Evolutionary conservation across 1,140 invertebrate species (phyloP).

Genomic region (Drosophila ficusphila): DNA sequence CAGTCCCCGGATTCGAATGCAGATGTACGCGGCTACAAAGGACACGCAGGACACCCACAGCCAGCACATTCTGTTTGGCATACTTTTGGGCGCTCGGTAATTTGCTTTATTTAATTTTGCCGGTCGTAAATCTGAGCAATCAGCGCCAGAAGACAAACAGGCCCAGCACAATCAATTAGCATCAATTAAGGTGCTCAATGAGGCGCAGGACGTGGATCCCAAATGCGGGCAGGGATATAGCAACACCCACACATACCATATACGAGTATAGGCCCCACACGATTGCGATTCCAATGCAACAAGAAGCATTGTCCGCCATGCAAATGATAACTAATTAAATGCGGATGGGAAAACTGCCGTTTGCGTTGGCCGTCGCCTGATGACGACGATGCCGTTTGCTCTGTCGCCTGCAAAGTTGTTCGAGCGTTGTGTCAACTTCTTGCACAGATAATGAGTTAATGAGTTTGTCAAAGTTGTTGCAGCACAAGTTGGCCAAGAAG

Average conservation of each 20-base stretch:
- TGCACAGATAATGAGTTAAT: constrained; percentile 74
- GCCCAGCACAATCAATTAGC: constrained; percentile 66
- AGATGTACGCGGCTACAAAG: constrained; percentile 6
- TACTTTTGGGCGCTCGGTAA: constrained; percentile 38
- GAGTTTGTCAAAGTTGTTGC: constrained; percentile 63
- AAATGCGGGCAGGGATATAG: constrained; percentile 6
- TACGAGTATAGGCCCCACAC: too few relatives aligned
- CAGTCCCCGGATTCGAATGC: constrained; percentile 2
- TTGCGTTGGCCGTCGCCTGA: constrained; percentile 16
- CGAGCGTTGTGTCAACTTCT: constrained; percentile 64
- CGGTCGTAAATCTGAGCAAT: constrained; percentile 68
- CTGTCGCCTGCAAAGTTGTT: constrained; percentile 56
- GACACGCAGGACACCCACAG: constrained; percentile 19
- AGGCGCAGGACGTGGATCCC: constrained; percentile 12
- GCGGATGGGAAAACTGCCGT: constrained; percentile 28
- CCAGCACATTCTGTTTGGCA: constrained; percentile 24
- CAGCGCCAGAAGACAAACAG: constrained; percentile 44
- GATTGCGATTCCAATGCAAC: constrained; percentile 8
- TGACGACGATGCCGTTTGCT: constrained; percentile 44
- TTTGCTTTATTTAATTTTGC: constrained; percentile 74
- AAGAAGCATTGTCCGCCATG: constrained; percentile 34
- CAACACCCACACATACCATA: background rate
- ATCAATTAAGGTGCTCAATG: constrained; percentile 70
- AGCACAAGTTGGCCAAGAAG: constrained; percentile 25
- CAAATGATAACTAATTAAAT: constrained; percentile 60